A percentile compares a stretch with the other conserved stretches of the same genome.
Evolutionary conservation across 2,797 vertebrate genomes (phyloP).

Genomic region (Enteromius mattozi): DNA sequence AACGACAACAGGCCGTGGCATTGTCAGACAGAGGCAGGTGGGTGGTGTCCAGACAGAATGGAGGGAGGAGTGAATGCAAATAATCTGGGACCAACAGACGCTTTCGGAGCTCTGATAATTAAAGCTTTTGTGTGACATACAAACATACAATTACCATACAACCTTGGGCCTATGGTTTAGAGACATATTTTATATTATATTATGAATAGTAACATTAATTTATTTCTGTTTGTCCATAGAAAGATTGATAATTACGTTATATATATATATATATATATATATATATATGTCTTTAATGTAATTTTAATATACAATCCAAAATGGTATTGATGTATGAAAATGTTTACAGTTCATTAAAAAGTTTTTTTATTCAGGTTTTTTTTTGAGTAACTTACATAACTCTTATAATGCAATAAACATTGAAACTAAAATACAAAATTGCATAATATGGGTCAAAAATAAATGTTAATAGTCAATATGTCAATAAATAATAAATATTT

Average conservation of each 20-base stretch:
- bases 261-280: too few species aligned
- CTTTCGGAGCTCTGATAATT: slow-evolving; percentile 39
- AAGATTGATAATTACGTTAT: too few species aligned
- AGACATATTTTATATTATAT: slow-evolving; percentile 8
- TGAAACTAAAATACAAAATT: not conserved
- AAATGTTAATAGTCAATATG: not conserved
- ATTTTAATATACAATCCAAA: not conserved
- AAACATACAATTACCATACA: slow-evolving; percentile 45
- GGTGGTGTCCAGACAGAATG: slow-evolving; percentile 15
- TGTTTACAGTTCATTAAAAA: not conserved
- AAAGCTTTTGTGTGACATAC: slow-evolving; percentile 40
- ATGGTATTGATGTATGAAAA: not conserved
- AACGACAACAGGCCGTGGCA: slow-evolving; percentile 52
- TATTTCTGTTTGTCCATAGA: slow-evolving; percentile 7
- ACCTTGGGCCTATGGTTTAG: slow-evolving; percentile 9
- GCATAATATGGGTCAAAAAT: not conserved
- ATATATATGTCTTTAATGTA: not conserved
- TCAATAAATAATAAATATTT: not conserved
- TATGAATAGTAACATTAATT: slow-evolving; percentile 53
- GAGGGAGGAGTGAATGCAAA: slow-evolving; percentile 44
- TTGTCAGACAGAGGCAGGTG: slow-evolving; percentile 39
- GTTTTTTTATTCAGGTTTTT: too few species aligned
- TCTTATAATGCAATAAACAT: not conserved
- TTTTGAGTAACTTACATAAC: not conserved
- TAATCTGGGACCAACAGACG: slow-evolving; percentile 48